Base-by-base conservation (phyloP, 2,888 invertebrate genomes). In the Julus scanicus region DNA sequence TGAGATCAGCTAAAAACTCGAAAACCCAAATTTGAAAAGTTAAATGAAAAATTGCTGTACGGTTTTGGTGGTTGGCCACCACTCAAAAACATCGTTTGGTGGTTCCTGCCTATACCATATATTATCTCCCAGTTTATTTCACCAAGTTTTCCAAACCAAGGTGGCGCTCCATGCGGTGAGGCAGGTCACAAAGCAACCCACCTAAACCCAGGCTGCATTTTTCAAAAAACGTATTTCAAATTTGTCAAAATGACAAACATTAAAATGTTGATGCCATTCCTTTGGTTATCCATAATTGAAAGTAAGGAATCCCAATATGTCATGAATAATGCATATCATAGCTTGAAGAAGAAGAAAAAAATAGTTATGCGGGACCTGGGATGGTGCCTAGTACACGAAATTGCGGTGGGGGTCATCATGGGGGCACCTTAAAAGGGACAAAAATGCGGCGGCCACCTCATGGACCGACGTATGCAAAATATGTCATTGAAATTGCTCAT, bases 191-290 rank as follows among this genome's bases (percentile, higher is more conserved):
- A 53, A 53, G 11, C 53, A 48, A 48, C 48, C 48, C 48, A 48
- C 48, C 48, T 8, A 53, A 53, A 53, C 53, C 53, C 13, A 53
- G 15, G 53, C 53, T 53, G 11, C 53, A 53, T 53, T 53, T 53
- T 53, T 53, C 53, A 53, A 53, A 53, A 53, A 53, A 15, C 53
- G 2, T 53, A 53, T 53, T 53, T 53, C 6, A 53, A 53, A 53
- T 53, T 53, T 53, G 53, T 53, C 53, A 53, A 53, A 53, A 53
- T 53, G 53, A 53, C 53, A 53, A 53, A 53, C 53, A 53, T 53
- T 53, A 53, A 53, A 53, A 53, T 53, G 53, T 11, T 53, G 53
- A 53, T 53, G 53, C 53, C 53, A 53, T 53, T 53, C 53, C 11
- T 53, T 15, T 15, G 53, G 53, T 53, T 53, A 8, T 53, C 11